A percentile compares a stretch with the other conserved stretches of the same genome.
These are phyloP conservation scores for Cygnus olor DNA, from an alignment of 2,797 vertebrate genomes.

Conservation along the genomic window DNA sequence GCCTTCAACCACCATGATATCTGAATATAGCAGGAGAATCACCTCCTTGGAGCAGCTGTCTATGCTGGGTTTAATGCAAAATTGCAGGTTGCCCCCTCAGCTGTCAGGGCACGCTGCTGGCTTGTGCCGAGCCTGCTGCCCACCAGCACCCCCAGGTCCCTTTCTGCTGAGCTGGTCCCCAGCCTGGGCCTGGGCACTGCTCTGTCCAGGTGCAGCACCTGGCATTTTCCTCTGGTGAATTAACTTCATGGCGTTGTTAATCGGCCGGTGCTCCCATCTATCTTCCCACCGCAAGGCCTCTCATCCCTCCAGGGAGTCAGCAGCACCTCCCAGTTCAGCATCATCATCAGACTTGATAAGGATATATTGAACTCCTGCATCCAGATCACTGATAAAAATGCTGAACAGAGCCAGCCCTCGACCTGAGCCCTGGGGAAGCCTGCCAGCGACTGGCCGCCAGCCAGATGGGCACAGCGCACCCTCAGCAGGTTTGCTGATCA, in stretches of 20 bases:
- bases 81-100: too few species aligned
- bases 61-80: too few species aligned
- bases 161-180: not conserved
- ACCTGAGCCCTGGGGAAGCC: not conserved
- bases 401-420: not conserved
- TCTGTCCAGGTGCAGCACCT: not conserved
- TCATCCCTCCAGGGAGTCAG: not conserved
- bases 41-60: too few species aligned
- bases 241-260: not conserved
- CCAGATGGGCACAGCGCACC: not conserved
- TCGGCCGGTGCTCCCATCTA: not conserved
- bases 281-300: not conserved
- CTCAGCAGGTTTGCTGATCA: not conserved
- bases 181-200: not conserved
- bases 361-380: not conserved
- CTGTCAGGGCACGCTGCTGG: too few species aligned
- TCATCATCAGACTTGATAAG: not conserved
- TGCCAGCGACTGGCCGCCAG: not conserved
- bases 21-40: not conserved
- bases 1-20: not conserved
- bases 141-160: not conserved
- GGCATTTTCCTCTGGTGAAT: not conserved
- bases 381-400: not conserved
- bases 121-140: too few species aligned
- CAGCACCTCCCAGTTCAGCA: too few species aligned